These are phyloP conservation scores for Habroteleia sp. DNA, from an alignment of 2,888 invertebrate species.

Conservation along the genomic window DNA sequence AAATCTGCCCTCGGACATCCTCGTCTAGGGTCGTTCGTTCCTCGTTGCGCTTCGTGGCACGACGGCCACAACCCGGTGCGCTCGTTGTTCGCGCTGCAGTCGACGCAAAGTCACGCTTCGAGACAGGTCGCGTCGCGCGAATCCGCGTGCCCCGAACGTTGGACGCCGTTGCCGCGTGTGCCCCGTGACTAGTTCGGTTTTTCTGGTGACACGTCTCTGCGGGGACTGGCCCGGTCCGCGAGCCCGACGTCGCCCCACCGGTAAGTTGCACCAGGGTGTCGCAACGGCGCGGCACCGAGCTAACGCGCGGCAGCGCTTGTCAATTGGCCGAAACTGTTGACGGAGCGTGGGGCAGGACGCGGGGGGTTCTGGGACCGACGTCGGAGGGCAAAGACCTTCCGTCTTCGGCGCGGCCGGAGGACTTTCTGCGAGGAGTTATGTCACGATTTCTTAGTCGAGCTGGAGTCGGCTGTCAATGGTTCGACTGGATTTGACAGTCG, in stretches of 20 bases:
- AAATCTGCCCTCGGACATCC: conserved; percentile 55
- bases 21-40: conserved; percentile 18
- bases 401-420: too few relatives aligned
- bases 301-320: too few relatives aligned
- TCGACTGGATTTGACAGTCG: too few relatives aligned
- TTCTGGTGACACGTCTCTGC: neutral
- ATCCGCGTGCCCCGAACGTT: conserved; percentile 26
- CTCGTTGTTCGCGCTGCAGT: conserved; percentile 58
- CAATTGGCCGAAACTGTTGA: too few relatives aligned
- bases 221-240: neutral
- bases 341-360: too few relatives aligned
- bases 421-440: too few relatives aligned
- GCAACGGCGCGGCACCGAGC: too few relatives aligned
- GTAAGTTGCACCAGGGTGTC: conserved; percentile 4
- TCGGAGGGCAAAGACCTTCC: too few relatives aligned
- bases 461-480: too few relatives aligned
- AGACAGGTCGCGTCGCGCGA: conserved; percentile 55
- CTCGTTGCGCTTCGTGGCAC: conserved; percentile 37
- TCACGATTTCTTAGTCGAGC: too few relatives aligned
- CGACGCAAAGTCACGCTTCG: conserved; percentile 61
- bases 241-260: neutral
- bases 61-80: conserved; percentile 54
- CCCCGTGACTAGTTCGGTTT: conserved; percentile 4
- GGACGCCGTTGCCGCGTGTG: conserved; percentile 37
- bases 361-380: too few relatives aligned